Base-by-base conservation (phyloP, 1,140 invertebrate species). In the Oedothorax gibbosus region DNA sequence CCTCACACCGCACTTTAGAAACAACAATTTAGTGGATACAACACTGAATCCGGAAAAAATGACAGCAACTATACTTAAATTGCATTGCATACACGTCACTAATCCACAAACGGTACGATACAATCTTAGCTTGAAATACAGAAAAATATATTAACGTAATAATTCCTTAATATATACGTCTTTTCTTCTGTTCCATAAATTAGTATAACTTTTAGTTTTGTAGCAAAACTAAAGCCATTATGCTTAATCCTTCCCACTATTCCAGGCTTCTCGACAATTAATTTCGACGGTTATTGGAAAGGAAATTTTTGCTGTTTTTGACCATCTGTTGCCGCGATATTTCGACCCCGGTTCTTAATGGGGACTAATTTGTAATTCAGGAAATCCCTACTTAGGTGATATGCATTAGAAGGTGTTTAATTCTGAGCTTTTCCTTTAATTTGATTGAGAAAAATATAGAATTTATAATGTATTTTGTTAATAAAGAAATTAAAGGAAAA, bases 341-440 rank as follows among this genome's bases (percentile, higher is more conserved):
- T 71, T 18, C 68, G 8, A n/a, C 50, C n/a, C 10, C 49, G n/a
- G 54, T 7, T 68, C 35, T 81, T 81, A 81, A 81, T 81, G 78
- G 78, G 18, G 20, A 66, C 78, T 81, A 81, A 81, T 81, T 81
- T 81, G 78, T 81, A 71, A 81, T 81, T 66, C 78, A 71, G 78
- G 71, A 81, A 81, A 69, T 81, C 20, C 64, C 65, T 60, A 49
- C 35, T 51, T 64, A 21, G 60, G 50, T 60, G 20, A 54, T 68
- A 79, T 68, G 50, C 51, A 21, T 71, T 71, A 49, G 50, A n/a
- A 71, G 51, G 69, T 8, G 49, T 20, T 71, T 71, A 15, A 11
- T n/a, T 71, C 49, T 18, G n/a, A 50, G 49, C 35, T 35, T 50
- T 49, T 64, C 49, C 11, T 77, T 77, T 20, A 77, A 10, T 7